Percentiles rank a stretch among this genome's conserved stretches.
Conservation (phyloP, 2,888 invertebrate genomes). For the Orthosia cruda region DNA sequence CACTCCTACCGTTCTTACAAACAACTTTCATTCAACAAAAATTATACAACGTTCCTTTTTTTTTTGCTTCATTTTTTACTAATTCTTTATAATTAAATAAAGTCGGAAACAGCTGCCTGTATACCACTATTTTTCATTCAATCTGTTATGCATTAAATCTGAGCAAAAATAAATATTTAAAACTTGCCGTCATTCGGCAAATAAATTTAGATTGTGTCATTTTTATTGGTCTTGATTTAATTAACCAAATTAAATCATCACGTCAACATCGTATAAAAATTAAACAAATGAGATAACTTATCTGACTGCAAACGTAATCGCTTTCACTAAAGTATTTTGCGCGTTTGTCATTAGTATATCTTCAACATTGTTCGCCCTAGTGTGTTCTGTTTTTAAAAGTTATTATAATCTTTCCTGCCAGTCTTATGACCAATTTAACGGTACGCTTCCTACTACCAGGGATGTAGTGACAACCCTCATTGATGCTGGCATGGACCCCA, state of each 20-base stretch:
- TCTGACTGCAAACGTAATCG: constrained; percentile 19
- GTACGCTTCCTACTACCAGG: constrained; percentile 83
- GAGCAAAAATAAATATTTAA: background rate
- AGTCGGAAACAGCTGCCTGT: no score
- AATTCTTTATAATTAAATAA: no score
- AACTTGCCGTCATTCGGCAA: background rate
- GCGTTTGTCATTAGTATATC: constrained; percentile 15
- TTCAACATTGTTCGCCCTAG: background rate
- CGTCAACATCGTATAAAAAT: background rate
- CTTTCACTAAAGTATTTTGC: background rate
- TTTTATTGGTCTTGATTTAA: constrained; percentile 2
- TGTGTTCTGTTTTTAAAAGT: background rate
- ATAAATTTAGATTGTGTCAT: constrained; percentile 13
- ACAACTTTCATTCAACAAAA: no score
- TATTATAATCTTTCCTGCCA: background rate
- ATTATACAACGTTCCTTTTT: no score
- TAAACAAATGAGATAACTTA: constrained; percentile 27
- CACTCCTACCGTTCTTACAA: no score
- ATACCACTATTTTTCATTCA: no score
- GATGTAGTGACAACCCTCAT: constrained; percentile 96
- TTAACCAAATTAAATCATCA: background rate
- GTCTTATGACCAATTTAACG: background rate
- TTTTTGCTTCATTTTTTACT: no score
- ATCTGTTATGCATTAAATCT: background rate
- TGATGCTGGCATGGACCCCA: constrained; percentile 97